phyloP scores from a whole-genome alignment of 2,113 vertebrate genomes.

The Callipepla californica region DNA sequence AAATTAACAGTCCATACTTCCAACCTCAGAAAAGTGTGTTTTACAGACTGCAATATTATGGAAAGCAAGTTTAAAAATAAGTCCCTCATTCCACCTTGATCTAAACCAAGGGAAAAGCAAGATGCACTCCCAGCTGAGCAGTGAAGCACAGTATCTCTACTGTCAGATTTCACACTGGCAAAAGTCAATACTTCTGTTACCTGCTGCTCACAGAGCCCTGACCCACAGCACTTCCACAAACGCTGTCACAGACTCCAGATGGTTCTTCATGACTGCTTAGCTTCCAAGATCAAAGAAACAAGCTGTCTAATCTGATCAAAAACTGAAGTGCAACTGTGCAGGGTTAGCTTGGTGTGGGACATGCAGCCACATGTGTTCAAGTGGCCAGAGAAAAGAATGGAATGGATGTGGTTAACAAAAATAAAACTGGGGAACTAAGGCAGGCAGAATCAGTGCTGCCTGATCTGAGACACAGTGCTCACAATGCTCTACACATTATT shows the following conservation, averaged over 20 bases:
- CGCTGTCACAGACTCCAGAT: background rate
- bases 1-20: background rate
- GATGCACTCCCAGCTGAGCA: background rate
- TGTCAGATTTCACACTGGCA: background rate
- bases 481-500: background rate
- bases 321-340: background rate
- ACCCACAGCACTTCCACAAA: background rate
- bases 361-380: fast-evolving
- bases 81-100: background rate
- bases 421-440: background rate
- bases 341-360: background rate
- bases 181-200: background rate
- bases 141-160: background rate
- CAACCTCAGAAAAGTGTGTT: background rate
- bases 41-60: background rate
- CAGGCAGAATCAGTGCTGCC: background rate
- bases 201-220: background rate
- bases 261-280: background rate
- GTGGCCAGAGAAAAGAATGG: background rate
- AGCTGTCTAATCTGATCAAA: background rate
- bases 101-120: background rate
- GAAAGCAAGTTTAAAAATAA: background rate
- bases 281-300: background rate
- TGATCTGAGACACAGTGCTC: background rate
- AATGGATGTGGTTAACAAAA: slow-evolving; percentile 1